Evolutionary conservation across 2,113 vertebrate species (phyloP).

Genomic region (Crotalus horridus): DNA sequence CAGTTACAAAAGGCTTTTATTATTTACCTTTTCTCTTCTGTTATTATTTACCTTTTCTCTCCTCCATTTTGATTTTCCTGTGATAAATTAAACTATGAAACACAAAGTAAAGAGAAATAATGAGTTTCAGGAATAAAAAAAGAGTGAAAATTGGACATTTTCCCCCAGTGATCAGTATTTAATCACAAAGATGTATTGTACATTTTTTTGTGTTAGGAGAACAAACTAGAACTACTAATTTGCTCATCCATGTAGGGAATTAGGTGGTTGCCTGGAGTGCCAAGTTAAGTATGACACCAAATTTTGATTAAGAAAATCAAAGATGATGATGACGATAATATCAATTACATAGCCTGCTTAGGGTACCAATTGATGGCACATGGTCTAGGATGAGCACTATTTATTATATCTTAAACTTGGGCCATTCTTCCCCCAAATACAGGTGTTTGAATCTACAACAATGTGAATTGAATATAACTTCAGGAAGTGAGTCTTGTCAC

Average conservation of each 20-base stretch:
- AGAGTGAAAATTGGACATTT: not conserved
- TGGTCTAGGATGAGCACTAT: too few relatives aligned
- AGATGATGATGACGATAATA: not conserved
- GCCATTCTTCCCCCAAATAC: not conserved
- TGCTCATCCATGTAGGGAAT: not conserved
- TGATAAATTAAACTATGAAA: not conserved
- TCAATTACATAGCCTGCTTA: too few relatives aligned
- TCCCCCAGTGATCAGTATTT: not conserved
- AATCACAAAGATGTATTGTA: not conserved
- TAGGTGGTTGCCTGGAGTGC: not conserved
- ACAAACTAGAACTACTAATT: not conserved
- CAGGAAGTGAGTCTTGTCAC: not conserved
- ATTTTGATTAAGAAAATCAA: not conserved
- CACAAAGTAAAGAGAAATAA: not conserved
- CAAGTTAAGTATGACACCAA: not conserved
- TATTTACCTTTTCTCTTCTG: not conserved
- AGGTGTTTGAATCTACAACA: not conserved
- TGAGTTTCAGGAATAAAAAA: not conserved
- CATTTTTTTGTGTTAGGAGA: constrained; percentile 1
- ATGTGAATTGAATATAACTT: not conserved
- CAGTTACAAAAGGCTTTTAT: not conserved
- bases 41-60: not conserved
- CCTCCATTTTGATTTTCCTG: not conserved
- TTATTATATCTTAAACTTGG: not conserved
- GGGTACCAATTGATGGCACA: too few relatives aligned